Evolutionary conservation across 2,888 invertebrate genomes (phyloP), one percentile per base, ranked within the genome.

Genomic region (Drosophila tanythrix): DNA sequence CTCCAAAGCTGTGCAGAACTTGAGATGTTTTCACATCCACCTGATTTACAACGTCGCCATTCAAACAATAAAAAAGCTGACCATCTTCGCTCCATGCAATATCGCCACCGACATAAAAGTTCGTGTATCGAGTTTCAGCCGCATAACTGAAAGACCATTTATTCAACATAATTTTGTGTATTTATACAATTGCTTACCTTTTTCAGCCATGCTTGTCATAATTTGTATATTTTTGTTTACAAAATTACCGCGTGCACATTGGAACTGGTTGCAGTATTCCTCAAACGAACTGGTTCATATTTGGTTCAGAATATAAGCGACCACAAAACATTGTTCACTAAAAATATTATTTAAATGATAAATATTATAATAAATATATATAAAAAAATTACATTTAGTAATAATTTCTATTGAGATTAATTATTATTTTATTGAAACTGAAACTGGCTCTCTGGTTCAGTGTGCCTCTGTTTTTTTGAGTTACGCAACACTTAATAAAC

Each of bases 41-140:
- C 31, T 97, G 93, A 89, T 96, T 96, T 15, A 98, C 94, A 61
- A 94, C 94, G 70, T 95, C 95, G 38, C 95, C 94, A 92, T 96
- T 97, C 77, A 96, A 96, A 91, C 98, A 98, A 48, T 97, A 95
- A 36, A 98, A 93, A 62, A 95, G 93, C 25, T 94, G 93, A 0
- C 96, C 97, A 93, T 97, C 95, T 38, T 93, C 92, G 61, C 96
- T 95, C 96, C 97, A 96, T 93, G 95, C 94, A 51, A 97, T 94
- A 87, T 95, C 95, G 65, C 97, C 97, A 11, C 97, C 97, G 0
- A 96, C 97, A 87, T 96, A 98, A 92, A 97, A 97, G 31, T 97
- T 96, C 69, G 95, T 95, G 91, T 96, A 95, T 84, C 96, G 96
- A 5, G 95, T 94, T 86, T 95, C 95, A 61, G 96, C 95, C 71